Evolutionary conservation across 2,113 vertebrate species (phyloP).

Genomic region (Micronisus gabar): DNA sequence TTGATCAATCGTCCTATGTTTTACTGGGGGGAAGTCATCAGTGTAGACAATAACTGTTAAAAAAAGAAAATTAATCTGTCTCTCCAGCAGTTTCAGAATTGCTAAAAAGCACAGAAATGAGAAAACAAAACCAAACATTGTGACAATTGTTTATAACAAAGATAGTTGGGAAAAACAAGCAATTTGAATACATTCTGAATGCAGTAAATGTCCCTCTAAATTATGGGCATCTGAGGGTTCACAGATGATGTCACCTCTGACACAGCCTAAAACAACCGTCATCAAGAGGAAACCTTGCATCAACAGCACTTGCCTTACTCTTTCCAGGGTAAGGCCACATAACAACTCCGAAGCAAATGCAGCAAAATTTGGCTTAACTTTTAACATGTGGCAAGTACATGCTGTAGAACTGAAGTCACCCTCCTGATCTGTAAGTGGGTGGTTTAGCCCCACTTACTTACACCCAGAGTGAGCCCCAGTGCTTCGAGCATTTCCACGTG

Average conservation of each 20-base stretch:
- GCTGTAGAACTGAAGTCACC: neutral
- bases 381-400: neutral
- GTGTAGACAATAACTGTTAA: neutral
- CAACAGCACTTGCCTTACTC: neutral
- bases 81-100: neutral
- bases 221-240: neutral
- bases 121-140: neutral
- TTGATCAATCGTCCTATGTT: neutral
- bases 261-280: accelerated
- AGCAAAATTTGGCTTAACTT: neutral
- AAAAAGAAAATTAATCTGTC: neutral
- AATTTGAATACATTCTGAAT: neutral
- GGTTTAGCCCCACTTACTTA: neutral
- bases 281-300: neutral
- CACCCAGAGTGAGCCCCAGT: neutral
- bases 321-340: neutral
- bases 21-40: neutral
- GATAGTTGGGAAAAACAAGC: neutral
- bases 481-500: neutral
- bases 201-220: neutral
- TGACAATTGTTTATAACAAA: neutral
- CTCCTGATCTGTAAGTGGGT: neutral
- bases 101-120: neutral
- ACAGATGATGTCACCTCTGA: neutral
- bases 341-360: neutral